Evolutionary conservation across 2,888 invertebrate genomes (phyloP).

Genomic region (Oligia latruncula): DNA sequence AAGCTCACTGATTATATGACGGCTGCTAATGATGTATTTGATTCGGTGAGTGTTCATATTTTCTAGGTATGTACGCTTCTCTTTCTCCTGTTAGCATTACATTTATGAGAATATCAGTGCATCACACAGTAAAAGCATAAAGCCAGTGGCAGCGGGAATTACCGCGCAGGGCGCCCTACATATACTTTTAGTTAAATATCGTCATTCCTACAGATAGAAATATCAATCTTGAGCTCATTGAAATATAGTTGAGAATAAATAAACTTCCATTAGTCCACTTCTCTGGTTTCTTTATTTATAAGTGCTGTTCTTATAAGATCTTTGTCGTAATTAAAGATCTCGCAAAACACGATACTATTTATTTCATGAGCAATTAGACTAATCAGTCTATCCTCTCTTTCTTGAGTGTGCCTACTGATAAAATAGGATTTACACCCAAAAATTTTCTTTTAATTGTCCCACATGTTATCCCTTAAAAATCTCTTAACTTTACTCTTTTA

Average conservation of each 20-base stretch:
- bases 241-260: background rate
- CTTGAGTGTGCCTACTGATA: background rate
- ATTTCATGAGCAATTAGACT: background rate
- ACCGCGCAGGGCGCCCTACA: too few species aligned
- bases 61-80: background rate
- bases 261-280: background rate
- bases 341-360: background rate
- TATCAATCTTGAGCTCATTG: background rate
- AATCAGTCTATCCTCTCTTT: background rate
- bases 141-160: too few species aligned
- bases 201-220: background rate
- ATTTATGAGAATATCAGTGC: background rate
- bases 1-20: constrained; percentile 82
- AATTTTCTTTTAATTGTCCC: background rate
- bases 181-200: too few species aligned
- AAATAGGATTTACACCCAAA: background rate
- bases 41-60: constrained; percentile 76
- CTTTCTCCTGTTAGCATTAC: background rate
- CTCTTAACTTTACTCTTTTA: constrained; percentile 55
- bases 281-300: background rate
- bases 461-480: background rate
- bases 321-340: background rate
- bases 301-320: background rate
- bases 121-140: background rate
- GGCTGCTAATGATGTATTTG: constrained; percentile 83